Evolutionary conservation across 1,140 invertebrate genomes (phyloP).

Genomic region (Drosophila repletoides): DNA sequence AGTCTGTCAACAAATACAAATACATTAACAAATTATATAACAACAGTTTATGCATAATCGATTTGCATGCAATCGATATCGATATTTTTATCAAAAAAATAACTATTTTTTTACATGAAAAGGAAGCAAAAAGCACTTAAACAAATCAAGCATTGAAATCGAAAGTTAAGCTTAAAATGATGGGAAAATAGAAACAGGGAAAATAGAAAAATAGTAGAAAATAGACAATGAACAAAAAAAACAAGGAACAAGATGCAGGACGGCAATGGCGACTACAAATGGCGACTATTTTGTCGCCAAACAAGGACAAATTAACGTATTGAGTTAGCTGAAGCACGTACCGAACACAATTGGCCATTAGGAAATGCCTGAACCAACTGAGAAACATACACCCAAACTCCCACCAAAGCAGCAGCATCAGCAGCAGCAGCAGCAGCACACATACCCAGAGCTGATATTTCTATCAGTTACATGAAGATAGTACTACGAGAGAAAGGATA

Average conservation of each 20-base stretch:
- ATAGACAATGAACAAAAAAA: not conserved
- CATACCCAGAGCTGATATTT: constrained; percentile 28
- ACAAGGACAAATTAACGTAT: constrained; percentile 54
- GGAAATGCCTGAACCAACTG: constrained; percentile 34
- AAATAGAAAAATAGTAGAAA: constrained; percentile 33
- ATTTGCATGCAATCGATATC: no score
- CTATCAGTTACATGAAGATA: constrained; percentile 20
- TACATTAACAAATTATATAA: no score
- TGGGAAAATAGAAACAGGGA: not conserved
- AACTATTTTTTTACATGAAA: no score
- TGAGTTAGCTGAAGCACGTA: constrained; percentile 51
- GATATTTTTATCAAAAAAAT: no score
- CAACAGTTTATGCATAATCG: no score
- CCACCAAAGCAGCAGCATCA: not conserved
- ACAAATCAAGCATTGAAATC: constrained; percentile 29
- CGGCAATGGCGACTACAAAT: constrained; percentile 21
- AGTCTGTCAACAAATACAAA: no score
- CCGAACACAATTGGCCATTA: constrained; percentile 49
- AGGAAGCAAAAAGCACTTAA: no score
- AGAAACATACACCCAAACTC: constrained; percentile 1
- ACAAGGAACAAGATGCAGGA: constrained; percentile 26
- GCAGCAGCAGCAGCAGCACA: not conserved
- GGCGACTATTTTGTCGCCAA: constrained; percentile 49
- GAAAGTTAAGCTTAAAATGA: not conserved
- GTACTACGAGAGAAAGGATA: no score